A percentile compares a stretch with the other conserved stretches of the same genome.
These are phyloP conservation scores for Rhamnusium bicolor DNA, from an alignment of 2,888 invertebrate genomes.

Conservation along the genomic window DNA sequence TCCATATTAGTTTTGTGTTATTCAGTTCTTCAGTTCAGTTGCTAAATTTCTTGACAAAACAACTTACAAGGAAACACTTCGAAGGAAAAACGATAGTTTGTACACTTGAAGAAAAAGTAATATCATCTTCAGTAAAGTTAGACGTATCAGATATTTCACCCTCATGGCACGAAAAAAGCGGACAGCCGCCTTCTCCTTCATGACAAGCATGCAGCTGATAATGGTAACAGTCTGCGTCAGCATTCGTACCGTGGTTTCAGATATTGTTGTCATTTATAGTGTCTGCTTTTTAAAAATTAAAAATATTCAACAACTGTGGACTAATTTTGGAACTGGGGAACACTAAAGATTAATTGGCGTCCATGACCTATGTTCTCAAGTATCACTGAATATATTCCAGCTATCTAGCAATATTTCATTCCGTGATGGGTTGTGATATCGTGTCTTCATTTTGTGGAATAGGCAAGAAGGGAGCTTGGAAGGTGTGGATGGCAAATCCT, in stretches of 20 bases:
- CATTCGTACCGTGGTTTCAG: constrained; percentile 1
- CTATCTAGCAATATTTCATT: constrained; percentile 14
- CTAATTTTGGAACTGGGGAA: constrained; percentile 16
- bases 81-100: background rate
- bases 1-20: too few relatives aligned
- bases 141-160: constrained; percentile 4
- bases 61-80: too few relatives aligned
- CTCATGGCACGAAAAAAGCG: constrained; percentile 33
- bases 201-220: constrained; percentile 27
- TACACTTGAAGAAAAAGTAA: constrained; percentile 24
- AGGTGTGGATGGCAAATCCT: background rate
- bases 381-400: constrained; percentile 11
- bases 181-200: constrained; percentile 29
- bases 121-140: constrained; percentile 16
- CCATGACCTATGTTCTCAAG: constrained; percentile 17
- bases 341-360: constrained; percentile 1
- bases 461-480: background rate
- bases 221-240: constrained; percentile 19
- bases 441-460: constrained; percentile 13
- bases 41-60: too few relatives aligned
- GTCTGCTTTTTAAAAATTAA: constrained; percentile 22
- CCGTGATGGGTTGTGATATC: background rate
- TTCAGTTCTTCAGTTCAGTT: too few relatives aligned
- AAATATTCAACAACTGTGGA: constrained; percentile 1
- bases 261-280: constrained; percentile 24